Conservation (phyloP, 2,113 vertebrate species). For the Lamprologus lemairii region DNA sequence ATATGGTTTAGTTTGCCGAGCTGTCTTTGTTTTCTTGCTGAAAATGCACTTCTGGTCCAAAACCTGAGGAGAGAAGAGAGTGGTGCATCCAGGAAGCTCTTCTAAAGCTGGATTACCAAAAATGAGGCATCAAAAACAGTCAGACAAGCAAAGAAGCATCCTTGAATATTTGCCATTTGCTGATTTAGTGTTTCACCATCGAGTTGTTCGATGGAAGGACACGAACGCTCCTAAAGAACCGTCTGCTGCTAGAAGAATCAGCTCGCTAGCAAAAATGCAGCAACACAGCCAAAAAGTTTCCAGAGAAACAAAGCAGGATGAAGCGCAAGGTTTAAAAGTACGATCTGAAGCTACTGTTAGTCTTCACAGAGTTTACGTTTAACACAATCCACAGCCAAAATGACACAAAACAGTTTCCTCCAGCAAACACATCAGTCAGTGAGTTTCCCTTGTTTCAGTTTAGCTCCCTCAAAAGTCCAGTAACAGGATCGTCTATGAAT, state of each 20-base stretch:
- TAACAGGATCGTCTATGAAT: neutral
- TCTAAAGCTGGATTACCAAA: conserved; percentile 48
- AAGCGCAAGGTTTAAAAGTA: neutral
- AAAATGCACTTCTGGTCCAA: conserved; percentile 48
- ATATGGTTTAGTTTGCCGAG: conserved; percentile 24
- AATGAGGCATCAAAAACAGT: conserved; percentile 33
- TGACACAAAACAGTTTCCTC: neutral
- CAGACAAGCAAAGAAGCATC: neutral
- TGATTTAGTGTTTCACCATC: conserved; percentile 39
- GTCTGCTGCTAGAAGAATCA: neutral
- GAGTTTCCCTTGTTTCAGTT: neutral
- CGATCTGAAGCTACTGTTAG: neutral
- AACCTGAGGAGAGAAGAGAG: neutral
- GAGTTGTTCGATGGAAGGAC: conserved; percentile 9
- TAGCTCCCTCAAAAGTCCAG: neutral
- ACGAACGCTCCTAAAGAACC: neutral
- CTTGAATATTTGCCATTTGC: conserved; percentile 27
- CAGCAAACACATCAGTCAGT: neutral
- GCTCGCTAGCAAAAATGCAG: neutral
- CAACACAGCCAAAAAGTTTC: neutral
- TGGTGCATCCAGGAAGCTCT: neutral
- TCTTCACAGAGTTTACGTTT: neutral
- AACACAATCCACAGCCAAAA: neutral
- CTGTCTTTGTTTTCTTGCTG: conserved; percentile 30
- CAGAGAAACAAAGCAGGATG: neutral